Evolutionary conservation across 2,888 invertebrate species (phyloP).

Genomic region (Scelioninae gen. 1): DNA sequence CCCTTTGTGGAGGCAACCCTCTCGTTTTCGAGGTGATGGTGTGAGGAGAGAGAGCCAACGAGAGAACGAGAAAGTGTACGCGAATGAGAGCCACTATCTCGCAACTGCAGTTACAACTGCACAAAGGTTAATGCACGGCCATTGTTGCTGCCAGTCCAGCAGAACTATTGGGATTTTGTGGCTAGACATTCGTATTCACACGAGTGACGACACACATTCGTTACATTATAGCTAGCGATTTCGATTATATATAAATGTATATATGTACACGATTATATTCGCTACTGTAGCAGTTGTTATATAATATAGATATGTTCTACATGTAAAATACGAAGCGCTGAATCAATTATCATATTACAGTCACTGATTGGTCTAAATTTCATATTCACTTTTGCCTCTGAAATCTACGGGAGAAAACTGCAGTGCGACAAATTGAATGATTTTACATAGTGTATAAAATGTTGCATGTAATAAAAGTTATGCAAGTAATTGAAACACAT

Average conservation of each 20-base stretch:
- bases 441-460: too few species aligned
- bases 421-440: not conserved
- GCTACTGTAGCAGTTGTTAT: not conserved
- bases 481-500: too few species aligned
- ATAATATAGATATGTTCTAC: constrained; percentile 16
- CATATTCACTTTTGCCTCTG: constrained; percentile 3
- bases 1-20: constrained; percentile 66
- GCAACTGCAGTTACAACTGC: constrained; percentile 84
- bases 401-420: constrained; percentile 4
- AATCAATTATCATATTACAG: constrained; percentile 50
- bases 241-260: constrained; percentile 31
- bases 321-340: constrained; percentile 24
- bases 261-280: constrained; percentile 17
- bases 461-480: too few species aligned
- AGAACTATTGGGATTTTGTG: constrained; percentile 80
- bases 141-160: constrained; percentile 82
- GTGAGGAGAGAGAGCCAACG: constrained; percentile 65
- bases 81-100: constrained; percentile 79
- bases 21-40: constrained; percentile 64
- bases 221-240: constrained; percentile 66
- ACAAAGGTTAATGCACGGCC: constrained; percentile 84
- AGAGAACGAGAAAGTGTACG: constrained; percentile 68
- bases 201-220: constrained; percentile 70
- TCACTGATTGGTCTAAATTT: constrained; percentile 29
- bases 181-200: constrained; percentile 71